phyloP scores from a whole-genome alignment of 2,113 vertebrate genomes.

The Symphodus melops region DNA sequence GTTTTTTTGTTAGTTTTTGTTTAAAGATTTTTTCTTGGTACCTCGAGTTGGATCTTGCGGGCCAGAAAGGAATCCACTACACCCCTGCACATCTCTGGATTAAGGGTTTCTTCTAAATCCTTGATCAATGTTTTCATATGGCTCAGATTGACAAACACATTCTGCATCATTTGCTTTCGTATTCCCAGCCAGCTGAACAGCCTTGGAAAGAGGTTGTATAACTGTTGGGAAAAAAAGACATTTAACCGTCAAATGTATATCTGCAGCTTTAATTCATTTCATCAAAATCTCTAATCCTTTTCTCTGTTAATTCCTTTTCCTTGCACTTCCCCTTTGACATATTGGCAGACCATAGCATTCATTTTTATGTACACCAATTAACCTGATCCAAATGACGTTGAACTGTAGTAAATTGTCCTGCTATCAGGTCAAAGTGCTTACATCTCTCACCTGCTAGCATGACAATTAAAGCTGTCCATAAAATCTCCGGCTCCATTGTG shows the following conservation, averaged over 20 bases:
- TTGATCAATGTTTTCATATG: not conserved
- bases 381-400: not conserved
- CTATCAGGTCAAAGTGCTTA: too few relatives aligned
- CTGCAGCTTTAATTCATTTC: not conserved
- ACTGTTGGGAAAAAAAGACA: constrained; percentile 8
- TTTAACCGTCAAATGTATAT: not conserved
- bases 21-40: not conserved
- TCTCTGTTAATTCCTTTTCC: too few relatives aligned
- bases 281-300: not conserved
- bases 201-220: constrained; percentile 55
- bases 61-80: constrained; percentile 59
- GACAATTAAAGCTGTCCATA: too few relatives aligned
- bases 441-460: too few relatives aligned
- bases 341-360: too few relatives aligned
- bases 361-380: not conserved
- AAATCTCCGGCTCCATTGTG: too few relatives aligned
- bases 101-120: constrained; percentile 34
- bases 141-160: not conserved
- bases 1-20: too few relatives aligned
- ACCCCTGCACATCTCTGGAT: constrained; percentile 43
- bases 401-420: too few relatives aligned
- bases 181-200: constrained; percentile 20
- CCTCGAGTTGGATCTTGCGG: constrained; percentile 36
- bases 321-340: not conserved
- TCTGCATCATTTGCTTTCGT: not conserved